These are phyloP conservation scores for Anoplopoma fimbria DNA, from an alignment of 2,113 vertebrate species.

Conservation along the genomic window DNA sequence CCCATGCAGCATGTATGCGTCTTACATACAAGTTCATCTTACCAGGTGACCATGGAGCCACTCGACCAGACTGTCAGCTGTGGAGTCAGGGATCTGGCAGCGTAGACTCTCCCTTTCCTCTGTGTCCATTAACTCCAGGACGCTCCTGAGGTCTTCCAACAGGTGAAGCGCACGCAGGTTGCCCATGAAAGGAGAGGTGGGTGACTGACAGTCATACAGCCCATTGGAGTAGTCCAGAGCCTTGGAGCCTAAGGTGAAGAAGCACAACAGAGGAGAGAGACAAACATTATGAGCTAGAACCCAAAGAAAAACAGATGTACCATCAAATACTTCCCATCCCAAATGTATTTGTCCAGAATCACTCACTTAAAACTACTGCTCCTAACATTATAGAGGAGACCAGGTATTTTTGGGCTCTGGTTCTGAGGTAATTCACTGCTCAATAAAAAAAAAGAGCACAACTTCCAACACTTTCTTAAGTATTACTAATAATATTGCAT, in stretches of 20 bases:
- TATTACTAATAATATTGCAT: background rate
- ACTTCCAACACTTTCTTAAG: background rate
- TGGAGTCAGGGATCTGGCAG: conserved; percentile 93
- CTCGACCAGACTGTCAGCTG: conserved; percentile 87
- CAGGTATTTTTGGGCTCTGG: background rate
- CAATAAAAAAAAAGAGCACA: background rate
- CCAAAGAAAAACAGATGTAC: background rate
- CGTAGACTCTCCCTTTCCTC: conserved; percentile 93
- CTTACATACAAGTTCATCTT: conserved; percentile 14
- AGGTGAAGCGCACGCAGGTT: conserved; percentile 91
- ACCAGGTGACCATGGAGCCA: conserved; percentile 97
- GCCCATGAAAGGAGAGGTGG: conserved; percentile 95
- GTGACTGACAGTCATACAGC: conserved; percentile 96
- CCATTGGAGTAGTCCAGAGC: conserved; percentile 95
- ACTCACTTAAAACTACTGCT: background rate
- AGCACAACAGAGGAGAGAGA: background rate
- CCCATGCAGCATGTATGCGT: background rate
- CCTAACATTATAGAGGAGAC: background rate
- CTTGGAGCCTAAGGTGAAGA: conserved; percentile 91
- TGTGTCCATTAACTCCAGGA: conserved; percentile 93
- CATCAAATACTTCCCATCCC: too few relatives aligned
- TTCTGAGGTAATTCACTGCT: background rate
- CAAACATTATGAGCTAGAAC: background rate
- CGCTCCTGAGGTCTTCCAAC: conserved; percentile 90
- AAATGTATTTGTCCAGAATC: too few relatives aligned